Conservation (phyloP, 2,113 vertebrate genomes). For the Felis chaus region DNA sequence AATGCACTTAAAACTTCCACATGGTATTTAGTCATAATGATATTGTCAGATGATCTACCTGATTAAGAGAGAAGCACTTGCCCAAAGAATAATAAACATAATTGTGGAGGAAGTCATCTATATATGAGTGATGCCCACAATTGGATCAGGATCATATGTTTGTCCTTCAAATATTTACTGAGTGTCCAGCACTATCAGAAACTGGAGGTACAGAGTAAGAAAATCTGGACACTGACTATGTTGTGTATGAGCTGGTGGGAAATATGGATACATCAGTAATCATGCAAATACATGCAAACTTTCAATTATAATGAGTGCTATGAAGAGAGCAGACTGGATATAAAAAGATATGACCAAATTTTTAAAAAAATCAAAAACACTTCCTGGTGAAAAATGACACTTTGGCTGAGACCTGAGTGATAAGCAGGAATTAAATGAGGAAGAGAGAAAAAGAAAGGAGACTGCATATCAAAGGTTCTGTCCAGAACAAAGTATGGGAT, state of each 20-base stretch:
- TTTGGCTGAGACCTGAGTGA: not conserved
- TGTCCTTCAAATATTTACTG: not conserved
- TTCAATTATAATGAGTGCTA: not conserved
- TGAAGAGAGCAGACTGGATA: not conserved
- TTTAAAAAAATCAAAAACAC: not conserved
- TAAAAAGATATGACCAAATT: not conserved
- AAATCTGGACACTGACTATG: not conserved
- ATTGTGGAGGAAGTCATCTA: not conserved
- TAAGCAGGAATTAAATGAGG: not conserved
- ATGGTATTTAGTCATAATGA: not conserved
- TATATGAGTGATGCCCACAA: not conserved
- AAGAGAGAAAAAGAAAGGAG: not conserved
- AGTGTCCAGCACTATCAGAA: not conserved
- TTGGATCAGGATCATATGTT: not conserved
- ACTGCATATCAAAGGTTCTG: not conserved
- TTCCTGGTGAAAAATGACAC: not conserved
- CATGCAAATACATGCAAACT: not conserved
- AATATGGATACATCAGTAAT: not conserved
- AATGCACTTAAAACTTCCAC: not conserved
- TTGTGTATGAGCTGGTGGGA: not conserved
- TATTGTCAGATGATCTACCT: conserved; percentile 9
- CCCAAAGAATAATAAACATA: not conserved
- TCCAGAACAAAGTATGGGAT: not conserved
- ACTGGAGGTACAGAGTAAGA: not conserved
- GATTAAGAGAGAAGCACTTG: conserved; percentile 5